These are phyloP conservation scores for Endomychus coccineus DNA, from an alignment of 2,888 invertebrate species.

Conservation along the genomic window DNA sequence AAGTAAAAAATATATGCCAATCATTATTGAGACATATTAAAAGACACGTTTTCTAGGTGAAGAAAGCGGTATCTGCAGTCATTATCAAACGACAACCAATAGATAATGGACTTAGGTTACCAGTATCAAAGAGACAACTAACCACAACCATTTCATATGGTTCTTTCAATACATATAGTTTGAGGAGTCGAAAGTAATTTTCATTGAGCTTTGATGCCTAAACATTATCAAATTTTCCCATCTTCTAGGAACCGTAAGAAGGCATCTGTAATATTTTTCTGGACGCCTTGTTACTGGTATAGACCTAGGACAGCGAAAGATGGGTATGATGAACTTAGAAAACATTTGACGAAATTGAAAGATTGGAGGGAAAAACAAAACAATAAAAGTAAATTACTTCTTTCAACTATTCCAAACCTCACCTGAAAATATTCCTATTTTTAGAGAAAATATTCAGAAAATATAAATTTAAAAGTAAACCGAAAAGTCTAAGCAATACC, in stretches of 20 bases:
- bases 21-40: neutral
- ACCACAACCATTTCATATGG: constrained; percentile 44
- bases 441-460: too few relatives aligned
- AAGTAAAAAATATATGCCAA: constrained; percentile 27
- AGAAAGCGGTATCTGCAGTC: constrained; percentile 44
- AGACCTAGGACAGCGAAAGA: constrained; percentile 44
- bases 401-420: too few relatives aligned
- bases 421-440: too few relatives aligned
- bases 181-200: constrained; percentile 1
- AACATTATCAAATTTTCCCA: too few relatives aligned
- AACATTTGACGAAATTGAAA: constrained; percentile 37
- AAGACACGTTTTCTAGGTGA: constrained; percentile 27
- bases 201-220: too few relatives aligned
- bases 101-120: constrained; percentile 41
- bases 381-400: constrained; percentile 13
- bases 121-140: constrained; percentile 44
- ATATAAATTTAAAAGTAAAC: too few relatives aligned
- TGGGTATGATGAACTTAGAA: constrained; percentile 41
- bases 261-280: constrained; percentile 45
- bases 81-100: constrained; percentile 37
- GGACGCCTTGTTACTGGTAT: constrained; percentile 53
- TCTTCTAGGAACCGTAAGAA: too few relatives aligned
- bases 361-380: constrained; percentile 22
- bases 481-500: too few relatives aligned
- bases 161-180: constrained; percentile 29